Evolutionary conservation across 2,888 invertebrate genomes (phyloP), one percentile per base, ranked within the genome.

Genomic region (Zootermopsis nevadensis): DNA sequence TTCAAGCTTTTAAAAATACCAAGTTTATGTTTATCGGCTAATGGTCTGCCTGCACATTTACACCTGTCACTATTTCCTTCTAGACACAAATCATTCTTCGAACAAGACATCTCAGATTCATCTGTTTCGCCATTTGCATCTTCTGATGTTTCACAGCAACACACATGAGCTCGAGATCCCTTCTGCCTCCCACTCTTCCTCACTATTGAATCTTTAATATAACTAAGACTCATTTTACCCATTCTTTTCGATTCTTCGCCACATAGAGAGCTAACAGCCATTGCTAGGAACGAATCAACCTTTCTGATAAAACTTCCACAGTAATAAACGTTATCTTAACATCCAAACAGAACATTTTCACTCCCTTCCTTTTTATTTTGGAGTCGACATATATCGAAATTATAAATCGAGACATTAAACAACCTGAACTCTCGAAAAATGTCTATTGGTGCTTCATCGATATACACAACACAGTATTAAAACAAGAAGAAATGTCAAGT

Each of bases 401-500:
- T 15, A 19, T 15, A 19, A 48, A 48, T 48, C 12, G 48, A 1
- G 19, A 48, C 15, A 48, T 48, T 19, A 15, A 48, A 48, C 15
- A 8, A 6, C 42, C 1, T 22, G 1, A 60, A 7, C 15, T 27
- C 66, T 66, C 27, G 27, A 27, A 66, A 66, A 27, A 27, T 66
- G 27, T 66, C 6, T n/a, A 10, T 30, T 30, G 4, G 27, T 27
- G 30, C 27, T n/a, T n/a, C 27, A 30, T 10, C 8, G 12, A 7
- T n/a, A 10, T 30, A 10, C 66, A 27, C 66, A 15, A 27, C 4
- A n/a, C 7, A 2, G 8, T 30, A 30, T 27, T 15, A 66, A 22
- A 33, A n/a, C 7, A 33, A 15, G 33, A 74, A 53, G 27, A 22
- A 12, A 67, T 80, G 85, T 89, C 89, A 89, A 86, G 84, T 77